Conservation (phyloP, 2,113 vertebrate species). For the Spilogale gracilis region DNA sequence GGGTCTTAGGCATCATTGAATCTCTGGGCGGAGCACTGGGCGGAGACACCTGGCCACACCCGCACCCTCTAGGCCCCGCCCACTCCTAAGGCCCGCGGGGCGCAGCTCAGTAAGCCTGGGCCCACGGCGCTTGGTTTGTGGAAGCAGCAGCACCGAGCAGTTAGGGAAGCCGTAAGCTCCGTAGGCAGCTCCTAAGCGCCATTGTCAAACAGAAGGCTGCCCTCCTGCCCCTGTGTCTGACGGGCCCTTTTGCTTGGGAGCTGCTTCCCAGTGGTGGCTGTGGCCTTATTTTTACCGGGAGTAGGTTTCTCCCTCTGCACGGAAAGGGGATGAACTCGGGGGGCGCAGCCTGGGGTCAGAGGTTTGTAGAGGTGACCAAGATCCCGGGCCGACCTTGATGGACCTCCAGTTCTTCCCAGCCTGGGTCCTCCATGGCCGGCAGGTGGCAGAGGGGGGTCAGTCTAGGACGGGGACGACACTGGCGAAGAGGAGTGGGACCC, state of each 20-base stretch:
- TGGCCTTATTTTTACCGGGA: not conserved
- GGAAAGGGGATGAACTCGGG: not conserved
- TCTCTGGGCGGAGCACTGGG: no score
- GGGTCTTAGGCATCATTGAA: no score
- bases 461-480: fast-evolving
- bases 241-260: not conserved
- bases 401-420: not conserved
- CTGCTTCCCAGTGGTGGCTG: not conserved
- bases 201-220: not conserved
- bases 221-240: not conserved
- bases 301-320: not conserved
- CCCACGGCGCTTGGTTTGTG: not conserved
- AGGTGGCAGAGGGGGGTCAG: not conserved
- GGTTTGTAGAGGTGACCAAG: not conserved
- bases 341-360: not conserved
- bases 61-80: not conserved
- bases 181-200: not conserved
- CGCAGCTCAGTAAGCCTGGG: fast-evolving
- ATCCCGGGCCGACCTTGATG: fast-evolving
- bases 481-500: not conserved
- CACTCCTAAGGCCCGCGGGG: fast-evolving
- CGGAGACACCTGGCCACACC: not conserved
- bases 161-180: not conserved
- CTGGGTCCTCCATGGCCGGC: not conserved
- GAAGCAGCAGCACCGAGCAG: not conserved